These are phyloP conservation scores for Campylomormyrus numenius DNA, from an alignment of 2,113 vertebrate species.

Conservation along the genomic window DNA sequence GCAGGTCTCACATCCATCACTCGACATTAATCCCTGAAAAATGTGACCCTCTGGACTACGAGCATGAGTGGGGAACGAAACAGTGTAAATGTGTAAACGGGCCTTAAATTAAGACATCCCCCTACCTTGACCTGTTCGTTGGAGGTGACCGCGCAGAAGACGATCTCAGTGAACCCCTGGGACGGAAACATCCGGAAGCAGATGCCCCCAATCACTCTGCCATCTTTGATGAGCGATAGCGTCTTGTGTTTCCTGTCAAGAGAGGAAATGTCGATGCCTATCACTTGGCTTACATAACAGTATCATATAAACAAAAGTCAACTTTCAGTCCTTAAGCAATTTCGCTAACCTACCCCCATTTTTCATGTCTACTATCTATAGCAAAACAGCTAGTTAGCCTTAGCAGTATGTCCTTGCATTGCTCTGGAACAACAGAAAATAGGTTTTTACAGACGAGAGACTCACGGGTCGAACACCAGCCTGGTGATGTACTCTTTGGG, in stretches of 20 bases:
- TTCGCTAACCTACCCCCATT: not conserved
- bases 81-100: not conserved
- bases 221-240: conserved; percentile 93
- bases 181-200: conserved; percentile 98
- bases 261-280: conserved; percentile 6
- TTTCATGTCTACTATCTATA: not conserved
- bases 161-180: conserved; percentile 97
- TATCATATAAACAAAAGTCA: not conserved
- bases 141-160: conserved; percentile 96
- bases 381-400: not conserved
- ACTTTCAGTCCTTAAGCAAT: not conserved
- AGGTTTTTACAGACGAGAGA: conserved; percentile 22
- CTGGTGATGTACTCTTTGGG: conserved; percentile 97
- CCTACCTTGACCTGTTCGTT: conserved; percentile 98
- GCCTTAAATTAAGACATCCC: not conserved
- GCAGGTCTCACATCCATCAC: not conserved
- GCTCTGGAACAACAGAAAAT: not conserved
- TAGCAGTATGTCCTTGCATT: not conserved
- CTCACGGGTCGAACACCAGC: conserved; percentile 95
- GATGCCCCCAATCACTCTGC: conserved; percentile 94
- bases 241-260: conserved; percentile 92
- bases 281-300: not conserved
- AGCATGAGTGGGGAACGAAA: not conserved
- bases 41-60: not conserved
- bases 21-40: not conserved